Percentiles rank a stretch among this genome's conserved stretches.
phyloP scores from a whole-genome alignment of 2,888 invertebrate genomes.

The Carterocephalus palaemon region DNA sequence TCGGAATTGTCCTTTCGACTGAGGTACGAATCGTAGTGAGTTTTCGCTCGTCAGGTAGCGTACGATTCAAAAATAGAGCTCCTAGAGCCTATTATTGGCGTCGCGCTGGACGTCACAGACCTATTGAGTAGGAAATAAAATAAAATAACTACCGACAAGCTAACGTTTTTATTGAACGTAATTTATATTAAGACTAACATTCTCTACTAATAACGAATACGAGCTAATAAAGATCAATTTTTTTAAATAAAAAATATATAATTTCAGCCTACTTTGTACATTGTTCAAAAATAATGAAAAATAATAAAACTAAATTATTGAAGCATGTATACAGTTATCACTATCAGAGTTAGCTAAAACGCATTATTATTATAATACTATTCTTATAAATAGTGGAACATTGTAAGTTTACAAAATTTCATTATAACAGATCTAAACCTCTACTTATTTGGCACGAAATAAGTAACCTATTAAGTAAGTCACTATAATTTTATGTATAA shows the following conservation, averaged over 20 bases:
- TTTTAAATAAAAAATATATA: constrained; percentile 47
- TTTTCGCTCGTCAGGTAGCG: too few species aligned
- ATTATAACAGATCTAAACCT: not conserved
- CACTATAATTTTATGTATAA: not conserved
- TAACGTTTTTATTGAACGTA: constrained; percentile 77
- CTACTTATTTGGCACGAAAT: constrained; percentile 35
- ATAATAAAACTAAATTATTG: constrained; percentile 13
- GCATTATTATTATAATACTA: constrained; percentile 9
- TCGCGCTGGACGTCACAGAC: too few species aligned
- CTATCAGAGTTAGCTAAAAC: constrained; percentile 13
- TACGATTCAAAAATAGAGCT: too few species aligned
- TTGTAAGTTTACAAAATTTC: not conserved
- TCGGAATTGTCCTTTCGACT: too few species aligned
- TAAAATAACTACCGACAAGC: constrained; percentile 49
- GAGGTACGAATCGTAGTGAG: too few species aligned
- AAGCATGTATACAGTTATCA: constrained; percentile 30
- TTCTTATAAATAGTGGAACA: constrained; percentile 11
- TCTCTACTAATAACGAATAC: constrained; percentile 54
- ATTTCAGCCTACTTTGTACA: constrained; percentile 40
- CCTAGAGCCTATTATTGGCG: too few species aligned
- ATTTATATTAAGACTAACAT: constrained; percentile 66
- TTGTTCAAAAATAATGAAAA: constrained; percentile 32
- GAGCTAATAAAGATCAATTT: constrained; percentile 57
- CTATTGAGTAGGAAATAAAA: constrained; percentile 29
- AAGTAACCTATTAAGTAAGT: not conserved